These are phyloP conservation scores for Caenorhabditis tropicalis DNA, from an alignment of 1,140 invertebrate species.

Conservation along the genomic window DNA sequence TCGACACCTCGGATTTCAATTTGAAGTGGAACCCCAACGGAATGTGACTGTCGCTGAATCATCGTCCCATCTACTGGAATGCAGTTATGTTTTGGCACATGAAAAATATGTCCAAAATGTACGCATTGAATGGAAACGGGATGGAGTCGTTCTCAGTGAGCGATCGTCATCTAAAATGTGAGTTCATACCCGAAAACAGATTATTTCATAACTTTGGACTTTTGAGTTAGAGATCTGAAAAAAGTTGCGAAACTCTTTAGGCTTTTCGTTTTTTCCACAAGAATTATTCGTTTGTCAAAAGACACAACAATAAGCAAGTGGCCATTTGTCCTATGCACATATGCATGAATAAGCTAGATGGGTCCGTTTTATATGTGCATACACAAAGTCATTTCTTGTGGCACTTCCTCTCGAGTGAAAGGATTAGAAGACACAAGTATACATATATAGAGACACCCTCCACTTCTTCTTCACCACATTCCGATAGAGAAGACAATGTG, in stretches of 20 bases:
- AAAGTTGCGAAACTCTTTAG: not conserved
- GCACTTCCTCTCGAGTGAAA: slow-evolving; percentile 21
- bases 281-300: not conserved
- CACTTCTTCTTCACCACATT: not conserved
- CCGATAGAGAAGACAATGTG: not conserved
- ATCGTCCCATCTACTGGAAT: not conserved
- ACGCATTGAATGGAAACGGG: slow-evolving; percentile 11
- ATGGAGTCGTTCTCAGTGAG: not conserved
- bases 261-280: not conserved
- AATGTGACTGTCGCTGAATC: not conserved
- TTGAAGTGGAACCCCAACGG: slow-evolving; percentile 31
- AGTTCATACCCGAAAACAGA: not conserved
- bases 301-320: not conserved
- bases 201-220: not conserved
- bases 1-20: slow-evolving; percentile 40
- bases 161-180: slow-evolving; percentile 5
- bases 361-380: slow-evolving; percentile 2
- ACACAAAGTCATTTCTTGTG: slow-evolving; percentile 15
- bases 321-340: not conserved
- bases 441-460: not conserved
- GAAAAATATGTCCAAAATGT: not conserved
- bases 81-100: slow-evolving; percentile 13
- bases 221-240: not conserved
- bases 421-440: slow-evolving; percentile 21
- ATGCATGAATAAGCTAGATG: slow-evolving; percentile 19